Evolutionary conservation across 1,140 invertebrate species (phyloP).

Genomic region (Trichonephila clavata): DNA sequence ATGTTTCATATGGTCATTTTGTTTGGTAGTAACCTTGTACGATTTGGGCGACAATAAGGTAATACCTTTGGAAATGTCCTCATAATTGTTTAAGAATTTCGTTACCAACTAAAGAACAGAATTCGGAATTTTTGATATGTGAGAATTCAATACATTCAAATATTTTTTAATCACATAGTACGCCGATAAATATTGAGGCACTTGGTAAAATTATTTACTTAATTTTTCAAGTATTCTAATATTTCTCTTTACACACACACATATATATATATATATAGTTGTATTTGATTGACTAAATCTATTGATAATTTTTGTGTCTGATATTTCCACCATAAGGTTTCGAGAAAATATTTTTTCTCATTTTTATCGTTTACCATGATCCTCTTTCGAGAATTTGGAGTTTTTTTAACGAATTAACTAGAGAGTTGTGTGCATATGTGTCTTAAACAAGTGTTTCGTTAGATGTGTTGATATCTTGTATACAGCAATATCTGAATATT

Average conservation of each 20-base stretch:
- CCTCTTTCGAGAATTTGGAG: no score
- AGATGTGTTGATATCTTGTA: background rate
- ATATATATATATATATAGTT: no score
- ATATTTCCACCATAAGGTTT: no score
- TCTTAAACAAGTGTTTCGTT: background rate
- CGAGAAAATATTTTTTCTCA: no score
- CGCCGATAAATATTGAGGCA: background rate
- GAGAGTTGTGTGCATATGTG: background rate
- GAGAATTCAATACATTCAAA: background rate
- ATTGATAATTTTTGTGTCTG: no score
- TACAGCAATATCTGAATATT: background rate
- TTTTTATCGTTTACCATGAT: no score
- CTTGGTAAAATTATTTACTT: background rate
- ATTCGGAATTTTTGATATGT: constrained; percentile 26
- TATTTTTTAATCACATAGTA: background rate
- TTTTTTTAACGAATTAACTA: no score
- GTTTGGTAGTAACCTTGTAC: background rate
- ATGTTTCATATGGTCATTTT: constrained; percentile 6
- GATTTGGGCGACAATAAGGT: background rate
- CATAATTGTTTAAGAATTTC: background rate
- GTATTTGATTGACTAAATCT: no score
- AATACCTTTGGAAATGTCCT: background rate
- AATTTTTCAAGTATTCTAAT: background rate
- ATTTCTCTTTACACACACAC: background rate
- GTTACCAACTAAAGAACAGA: background rate